Evolutionary conservation across 2,888 invertebrate genomes (phyloP).

Genomic region (Pristionchus fissidentatus): DNA sequence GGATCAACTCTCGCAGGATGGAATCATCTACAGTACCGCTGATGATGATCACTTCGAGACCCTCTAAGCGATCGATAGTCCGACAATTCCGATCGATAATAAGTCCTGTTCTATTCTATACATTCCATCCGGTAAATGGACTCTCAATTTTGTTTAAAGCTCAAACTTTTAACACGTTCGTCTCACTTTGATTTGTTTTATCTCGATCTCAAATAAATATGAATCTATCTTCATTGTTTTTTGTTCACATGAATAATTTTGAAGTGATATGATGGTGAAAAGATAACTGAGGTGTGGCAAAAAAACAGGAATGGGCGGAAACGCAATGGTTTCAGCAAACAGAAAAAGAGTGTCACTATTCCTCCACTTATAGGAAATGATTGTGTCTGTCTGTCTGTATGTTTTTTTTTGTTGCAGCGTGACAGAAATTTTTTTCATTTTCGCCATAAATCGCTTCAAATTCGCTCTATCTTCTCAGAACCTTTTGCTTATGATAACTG

Average conservation of each 20-base stretch:
- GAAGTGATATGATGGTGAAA: no score
- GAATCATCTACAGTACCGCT: conserved; percentile 17
- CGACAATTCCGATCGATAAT: not conserved
- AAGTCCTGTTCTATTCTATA: conserved; percentile 1
- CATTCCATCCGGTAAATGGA: no score
- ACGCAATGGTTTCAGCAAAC: conserved; percentile 23
- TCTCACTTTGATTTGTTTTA: conserved; percentile 14
- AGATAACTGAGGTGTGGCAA: not conserved
- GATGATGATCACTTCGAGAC: conserved; percentile 40
- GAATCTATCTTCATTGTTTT: no score
- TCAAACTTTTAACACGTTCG: not conserved
- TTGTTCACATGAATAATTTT: not conserved
- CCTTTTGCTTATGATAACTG: no score
- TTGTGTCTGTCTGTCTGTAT: no score
- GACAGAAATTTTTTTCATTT: no score
- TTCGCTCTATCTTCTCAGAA: no score
- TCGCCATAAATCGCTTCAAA: no score
- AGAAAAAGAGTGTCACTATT: not conserved
- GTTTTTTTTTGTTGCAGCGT: no score
- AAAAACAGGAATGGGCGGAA: not conserved
- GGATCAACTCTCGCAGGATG: conserved; percentile 16
- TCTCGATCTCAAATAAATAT: conserved; percentile 13
- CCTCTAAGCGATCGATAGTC: conserved; percentile 5
- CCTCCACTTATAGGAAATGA: not conserved
- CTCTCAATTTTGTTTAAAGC: not conserved